Evolutionary conservation across 1,140 invertebrate species (phyloP), one percentile per base, ranked within the genome.

Genomic region (Grapholita molesta): DNA sequence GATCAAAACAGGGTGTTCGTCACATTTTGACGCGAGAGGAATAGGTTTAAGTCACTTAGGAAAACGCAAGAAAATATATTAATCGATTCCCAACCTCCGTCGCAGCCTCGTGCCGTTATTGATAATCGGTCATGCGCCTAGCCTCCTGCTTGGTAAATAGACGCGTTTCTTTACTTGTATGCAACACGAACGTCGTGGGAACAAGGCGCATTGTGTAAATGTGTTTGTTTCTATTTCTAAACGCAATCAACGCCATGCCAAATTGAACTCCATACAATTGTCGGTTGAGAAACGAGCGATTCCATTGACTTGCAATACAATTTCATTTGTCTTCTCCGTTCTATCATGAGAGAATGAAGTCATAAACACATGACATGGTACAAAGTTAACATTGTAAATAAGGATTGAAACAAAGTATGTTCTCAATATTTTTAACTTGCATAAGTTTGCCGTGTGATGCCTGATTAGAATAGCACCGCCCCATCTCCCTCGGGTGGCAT

Each of bases 151-250:
- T 21, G 18, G 6, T 18, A 30, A 25, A 25, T 28, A 61, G 55
- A 28, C 25, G 55, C n/a, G 25, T 61, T 61, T 61, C 24, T 30
- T 30, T 24, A 61, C 55, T n/a, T 30, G 55, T 30, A 61, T 61
- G 55, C 55, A 30, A 61, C 24, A 61, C 55, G 24, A 30, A 61
- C 55, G 15, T 28, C 55, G 55, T 61, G 55, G 55, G 55, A 61
- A 61, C 30, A 15, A 28, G n/a, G 55, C 30, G 30, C n/a, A 65
- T 35, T 65, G 64, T 65, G 64, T 9, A 65, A 65, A 35, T 65
- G 64, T 65, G 30, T 65, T 35, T 65, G 30, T 65, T 35, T 65
- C 30, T 65, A 38, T 65, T 65, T 65, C 33, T 65, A 65, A 65
- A 65, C 18, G n/a, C 64, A 35, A 61, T 61, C 55, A 61, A n/a